Base-by-base conservation (phyloP, 2,113 vertebrate genomes). In the Anthoscopus minutus region DNA sequence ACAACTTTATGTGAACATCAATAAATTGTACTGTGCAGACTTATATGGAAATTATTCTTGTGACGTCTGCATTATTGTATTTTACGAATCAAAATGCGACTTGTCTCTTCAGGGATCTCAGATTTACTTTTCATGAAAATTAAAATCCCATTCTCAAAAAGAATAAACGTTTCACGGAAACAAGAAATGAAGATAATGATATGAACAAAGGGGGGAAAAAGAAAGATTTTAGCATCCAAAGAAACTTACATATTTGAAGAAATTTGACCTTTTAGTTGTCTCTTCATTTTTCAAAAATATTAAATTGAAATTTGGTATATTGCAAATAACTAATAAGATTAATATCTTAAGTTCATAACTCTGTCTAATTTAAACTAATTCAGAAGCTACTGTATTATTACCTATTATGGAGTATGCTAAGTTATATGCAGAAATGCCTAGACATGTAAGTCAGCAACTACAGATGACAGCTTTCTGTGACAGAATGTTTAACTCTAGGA, bases 391-490 rank as follows among this genome's bases (percentile, higher is more conserved):
- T n/a, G 4, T 30, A 21, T 10, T 47, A n/a, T 70, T 86, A 60
- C 54, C 61, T 84, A 33, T 24, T 42, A 7, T 60, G 30, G 16
- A 14, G 10, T 38, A 70, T 42, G 27, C 15, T 45, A 70, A 80
- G 3, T 9, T 37, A 51, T 20, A 65, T n/a, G n/a, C 65, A 95
- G 79, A 92, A 66, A 62, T 65, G 13, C 38, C 21, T 67, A 67
- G 53, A 44, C 28, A 54, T 38, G 53, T 31, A 88, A 92, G 73
- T 50, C 35, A 84, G 72, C 89, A 84, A 3, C 3, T 51, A 67
- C n/a, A 87, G 40, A 61, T 89, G 79, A 94, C 76, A 77, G 54
- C 17, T 95, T 97, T 92, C 62, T 90, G 61, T 87, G 51, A 54
- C 13, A 92, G 54, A 94, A 91, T 89, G 53, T 81, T 91, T 84